Percentiles rank a stretch among this genome's conserved stretches.
Evolutionary conservation across 2,797 vertebrate species (phyloP).

Genomic region (Meda fulgida): DNA sequence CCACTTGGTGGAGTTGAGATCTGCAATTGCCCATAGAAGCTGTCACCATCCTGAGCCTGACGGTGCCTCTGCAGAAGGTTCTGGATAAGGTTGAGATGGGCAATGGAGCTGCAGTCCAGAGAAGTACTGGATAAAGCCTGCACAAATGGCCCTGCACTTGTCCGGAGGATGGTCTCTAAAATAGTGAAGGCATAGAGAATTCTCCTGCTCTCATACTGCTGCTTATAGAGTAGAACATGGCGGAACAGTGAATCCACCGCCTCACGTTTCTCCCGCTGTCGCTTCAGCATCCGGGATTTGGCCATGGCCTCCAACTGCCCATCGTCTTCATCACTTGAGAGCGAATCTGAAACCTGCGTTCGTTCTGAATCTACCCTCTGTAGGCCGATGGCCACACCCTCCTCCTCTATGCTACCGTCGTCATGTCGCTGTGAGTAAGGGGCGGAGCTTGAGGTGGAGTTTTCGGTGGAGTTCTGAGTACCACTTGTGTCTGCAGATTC

Average conservation of each 20-base stretch:
- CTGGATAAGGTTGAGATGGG: conserved; percentile 92
- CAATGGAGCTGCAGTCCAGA: conserved; percentile 91
- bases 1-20: conserved; percentile 73
- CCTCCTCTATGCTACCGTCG: conserved; percentile 70
- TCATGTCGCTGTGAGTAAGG: conserved; percentile 75
- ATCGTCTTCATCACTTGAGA: conserved; percentile 95
- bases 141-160: conserved; percentile 87
- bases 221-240: conserved; percentile 89
- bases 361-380: conserved; percentile 86
- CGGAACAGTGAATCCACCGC: conserved; percentile 88
- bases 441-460: conserved; percentile 86
- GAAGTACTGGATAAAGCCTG: conserved; percentile 87
- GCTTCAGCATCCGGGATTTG: conserved; percentile 80
- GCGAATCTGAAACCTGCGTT: conserved; percentile 92
- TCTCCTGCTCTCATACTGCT: conserved; percentile 85
- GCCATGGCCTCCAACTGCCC: conserved; percentile 89
- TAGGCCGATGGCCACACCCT: conserved; percentile 68
- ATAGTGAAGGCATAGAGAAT: conserved; percentile 91
- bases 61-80: conserved; percentile 94
- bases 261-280: conserved; percentile 85
- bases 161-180: conserved; percentile 89
- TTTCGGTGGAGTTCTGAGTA: conserved; percentile 84
- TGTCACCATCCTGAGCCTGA: conserved; percentile 87
- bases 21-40: conserved; percentile 88
- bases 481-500: conserved; percentile 92